Evolutionary conservation across 2,113 vertebrate species (phyloP), one percentile per base, ranked within the genome.

Genomic region (Apodemus speciosus): DNA sequence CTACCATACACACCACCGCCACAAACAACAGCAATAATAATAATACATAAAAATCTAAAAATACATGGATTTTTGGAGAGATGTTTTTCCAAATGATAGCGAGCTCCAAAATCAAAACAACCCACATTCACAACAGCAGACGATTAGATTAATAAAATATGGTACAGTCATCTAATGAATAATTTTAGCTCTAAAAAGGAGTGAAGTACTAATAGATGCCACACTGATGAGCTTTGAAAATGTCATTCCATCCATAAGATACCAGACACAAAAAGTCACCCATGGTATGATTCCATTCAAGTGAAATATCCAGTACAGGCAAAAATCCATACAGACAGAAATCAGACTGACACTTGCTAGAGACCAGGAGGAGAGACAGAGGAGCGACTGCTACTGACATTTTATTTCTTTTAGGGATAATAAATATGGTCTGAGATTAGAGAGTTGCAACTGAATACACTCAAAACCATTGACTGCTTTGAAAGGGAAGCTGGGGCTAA

Each of bases 371-470:
- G 58, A 83, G 23, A 87, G n/a, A 79, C 11, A 9, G 51, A 51
- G 20, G 30, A 64, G 4, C 46, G 43, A 43, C 43, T 84, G 60
- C n/a, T 69, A 35, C 72, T 49, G 40, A 77, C 4, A 60, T 2
- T 38, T 23, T 9, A 13, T 73, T 95, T 79, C 53, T 90, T 85
- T 23, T 4, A 23, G 32, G 16, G 27, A 13, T 71, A 60, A 87
- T 51, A 92, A 93, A 71, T 71, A 30, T 32, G 4, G 38, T 92
- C 85, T 84, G 83, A 96, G 72, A 79, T 77, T 72, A 77, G 32
- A 35, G 18, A 51, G 40, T 25, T 73, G 60, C 4, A 73, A 2
- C 13, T 62, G n/a, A 90, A 38, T 71, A 62, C 20, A 75, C 60
- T 43, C 18, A 68, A 96, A 88, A 77, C 0, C 30, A 73, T 9